These are phyloP conservation scores for Casuarius casuarius DNA, from an alignment of 2,113 vertebrate genomes.

Conservation along the genomic window DNA sequence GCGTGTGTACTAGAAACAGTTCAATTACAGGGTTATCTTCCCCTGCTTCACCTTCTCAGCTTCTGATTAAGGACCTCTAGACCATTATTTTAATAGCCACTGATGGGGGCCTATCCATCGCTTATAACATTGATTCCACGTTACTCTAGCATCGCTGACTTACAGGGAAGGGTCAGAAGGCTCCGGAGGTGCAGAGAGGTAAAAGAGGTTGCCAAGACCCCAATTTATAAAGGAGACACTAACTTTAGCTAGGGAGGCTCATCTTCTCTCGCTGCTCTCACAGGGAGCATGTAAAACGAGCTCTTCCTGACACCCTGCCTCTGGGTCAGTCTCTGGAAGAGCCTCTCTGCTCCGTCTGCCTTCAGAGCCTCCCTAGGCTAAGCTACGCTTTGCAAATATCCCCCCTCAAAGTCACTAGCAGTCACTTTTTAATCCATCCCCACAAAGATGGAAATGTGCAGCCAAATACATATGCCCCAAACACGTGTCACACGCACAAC, in stretches of 20 bases:
- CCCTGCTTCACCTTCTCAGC: background rate
- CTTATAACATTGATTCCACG: background rate
- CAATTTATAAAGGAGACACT: background rate
- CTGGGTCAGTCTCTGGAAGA: background rate
- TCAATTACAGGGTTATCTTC: background rate
- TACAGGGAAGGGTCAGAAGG: background rate
- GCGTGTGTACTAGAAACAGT: background rate
- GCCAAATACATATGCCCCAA: constrained; percentile 7
- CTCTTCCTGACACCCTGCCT: background rate
- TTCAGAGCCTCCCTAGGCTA: background rate
- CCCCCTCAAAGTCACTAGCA: background rate
- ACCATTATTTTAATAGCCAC: background rate
- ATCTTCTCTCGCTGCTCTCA: background rate
- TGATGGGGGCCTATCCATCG: background rate
- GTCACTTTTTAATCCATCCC: background rate
- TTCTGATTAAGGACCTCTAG: background rate
- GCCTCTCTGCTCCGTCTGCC: background rate
- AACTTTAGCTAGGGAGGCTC: background rate
- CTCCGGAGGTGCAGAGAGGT: background rate
- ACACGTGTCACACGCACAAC: constrained; percentile 6
- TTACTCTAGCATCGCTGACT: background rate
- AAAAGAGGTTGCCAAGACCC: background rate
- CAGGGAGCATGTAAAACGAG: background rate
- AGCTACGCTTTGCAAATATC: background rate
- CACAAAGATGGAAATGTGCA: background rate